These are phyloP conservation scores for Capromys pilorides DNA, from an alignment of 2,797 vertebrate species.

Conservation along the genomic window DNA sequence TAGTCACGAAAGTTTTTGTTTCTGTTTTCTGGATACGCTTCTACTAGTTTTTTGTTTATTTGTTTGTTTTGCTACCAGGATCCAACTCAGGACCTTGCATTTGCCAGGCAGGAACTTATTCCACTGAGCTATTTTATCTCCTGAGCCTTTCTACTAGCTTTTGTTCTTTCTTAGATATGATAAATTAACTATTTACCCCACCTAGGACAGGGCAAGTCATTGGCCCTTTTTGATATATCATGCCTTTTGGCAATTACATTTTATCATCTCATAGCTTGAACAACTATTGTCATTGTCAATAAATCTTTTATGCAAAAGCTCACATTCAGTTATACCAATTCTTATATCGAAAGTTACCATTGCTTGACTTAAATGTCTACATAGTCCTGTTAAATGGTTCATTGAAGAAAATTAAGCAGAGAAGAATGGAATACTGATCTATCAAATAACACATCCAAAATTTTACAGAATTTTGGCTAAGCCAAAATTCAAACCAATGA, in stretches of 20 bases:
- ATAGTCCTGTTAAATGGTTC: not conserved
- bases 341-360: not conserved
- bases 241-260: conserved; percentile 1
- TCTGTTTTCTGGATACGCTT: not conserved
- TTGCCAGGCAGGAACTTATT: too few relatives aligned
- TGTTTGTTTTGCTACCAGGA: too few relatives aligned
- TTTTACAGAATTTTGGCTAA: not conserved
- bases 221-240: not conserved
- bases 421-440: not conserved
- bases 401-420: conserved; percentile 45
- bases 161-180: not conserved
- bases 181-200: not conserved
- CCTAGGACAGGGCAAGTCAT: not conserved
- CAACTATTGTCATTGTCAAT: not conserved
- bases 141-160: not conserved
- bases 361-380: not conserved
- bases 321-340: not conserved
- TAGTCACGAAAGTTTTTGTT: not conserved
- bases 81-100: too few relatives aligned
- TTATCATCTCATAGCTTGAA: not conserved
- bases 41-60: not conserved
- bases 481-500: not conserved
- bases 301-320: not conserved
- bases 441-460: not conserved
- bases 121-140: too few relatives aligned